Evolutionary conservation across 2,797 vertebrate species (phyloP).

Genomic region (Danio aesculapii): DNA sequence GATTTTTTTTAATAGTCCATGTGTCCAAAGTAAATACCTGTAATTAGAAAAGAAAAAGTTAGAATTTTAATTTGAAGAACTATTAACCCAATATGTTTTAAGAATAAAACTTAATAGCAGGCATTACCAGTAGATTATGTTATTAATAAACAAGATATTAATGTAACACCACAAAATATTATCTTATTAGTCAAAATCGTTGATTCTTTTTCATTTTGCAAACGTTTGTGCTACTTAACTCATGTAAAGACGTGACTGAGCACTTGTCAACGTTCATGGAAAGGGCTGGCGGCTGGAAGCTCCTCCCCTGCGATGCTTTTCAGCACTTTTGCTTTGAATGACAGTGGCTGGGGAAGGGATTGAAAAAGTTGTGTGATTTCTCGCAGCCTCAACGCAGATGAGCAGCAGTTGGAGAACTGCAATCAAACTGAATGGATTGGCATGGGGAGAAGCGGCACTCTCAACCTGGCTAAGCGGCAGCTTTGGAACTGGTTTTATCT

Average conservation of each 20-base stretch:
- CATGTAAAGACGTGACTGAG: conserved; percentile 15
- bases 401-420: conserved; percentile 79
- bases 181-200: neutral
- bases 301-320: conserved; percentile 56
- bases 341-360: conserved; percentile 73
- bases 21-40: too few species aligned
- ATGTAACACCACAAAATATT: neutral
- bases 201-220: neutral
- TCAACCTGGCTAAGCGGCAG: conserved; percentile 84
- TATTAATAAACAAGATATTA: neutral
- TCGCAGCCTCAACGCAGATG: conserved; percentile 77
- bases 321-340: conserved; percentile 78
- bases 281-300: conserved; percentile 32
- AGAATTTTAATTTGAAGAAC: too few species aligned
- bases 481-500: conserved; percentile 82
- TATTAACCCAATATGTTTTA: neutral
- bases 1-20: neutral
- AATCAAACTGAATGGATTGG: conserved; percentile 88
- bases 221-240: neutral
- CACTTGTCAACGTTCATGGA: conserved; percentile 8
- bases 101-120: neutral
- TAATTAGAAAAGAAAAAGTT: neutral
- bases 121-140: neutral
- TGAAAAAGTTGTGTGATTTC: conserved; percentile 77
- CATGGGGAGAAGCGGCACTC: conserved; percentile 87